Evolutionary conservation across 2,888 invertebrate species (phyloP).

Genomic region (Frankliniella intonsa): DNA sequence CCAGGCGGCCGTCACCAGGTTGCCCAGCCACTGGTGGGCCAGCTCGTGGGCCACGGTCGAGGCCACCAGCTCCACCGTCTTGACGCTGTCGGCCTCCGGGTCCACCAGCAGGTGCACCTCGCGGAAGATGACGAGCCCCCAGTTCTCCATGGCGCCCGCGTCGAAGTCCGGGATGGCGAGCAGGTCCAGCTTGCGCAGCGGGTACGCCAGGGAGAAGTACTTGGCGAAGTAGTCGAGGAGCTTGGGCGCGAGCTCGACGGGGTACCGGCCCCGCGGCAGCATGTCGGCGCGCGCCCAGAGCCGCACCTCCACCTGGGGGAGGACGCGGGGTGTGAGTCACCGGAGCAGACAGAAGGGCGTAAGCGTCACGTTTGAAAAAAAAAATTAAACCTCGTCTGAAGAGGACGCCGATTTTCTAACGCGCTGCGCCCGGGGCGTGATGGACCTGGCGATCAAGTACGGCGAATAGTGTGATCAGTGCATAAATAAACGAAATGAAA

Average conservation of each 20-base stretch:
- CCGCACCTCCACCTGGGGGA: background rate
- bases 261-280: background rate
- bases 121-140: slow-evolving; percentile 16
- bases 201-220: background rate
- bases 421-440: too few relatives aligned
- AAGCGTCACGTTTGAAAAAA: too few relatives aligned
- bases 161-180: slow-evolving; percentile 15
- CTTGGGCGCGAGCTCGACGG: background rate
- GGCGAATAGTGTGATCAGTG: too few relatives aligned
- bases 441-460: too few relatives aligned
- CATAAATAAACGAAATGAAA: too few relatives aligned
- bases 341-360: too few relatives aligned
- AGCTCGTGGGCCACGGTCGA: slow-evolving; percentile 3
- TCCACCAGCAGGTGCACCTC: background rate
- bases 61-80: background rate
- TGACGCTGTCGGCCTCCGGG: background rate
- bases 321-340: too few relatives aligned
- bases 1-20: slow-evolving; percentile 13
- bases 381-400: too few relatives aligned
- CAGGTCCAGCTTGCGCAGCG: slow-evolving; percentile 7
- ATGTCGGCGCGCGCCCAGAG: background rate
- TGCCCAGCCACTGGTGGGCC: slow-evolving; percentile 13
- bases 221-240: slow-evolving; percentile 2
- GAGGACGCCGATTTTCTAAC: too few relatives aligned
- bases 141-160: slow-evolving; percentile 10